Conservation (phyloP, 2,797 vertebrate genomes). For the Pangasius macronema region DNA sequence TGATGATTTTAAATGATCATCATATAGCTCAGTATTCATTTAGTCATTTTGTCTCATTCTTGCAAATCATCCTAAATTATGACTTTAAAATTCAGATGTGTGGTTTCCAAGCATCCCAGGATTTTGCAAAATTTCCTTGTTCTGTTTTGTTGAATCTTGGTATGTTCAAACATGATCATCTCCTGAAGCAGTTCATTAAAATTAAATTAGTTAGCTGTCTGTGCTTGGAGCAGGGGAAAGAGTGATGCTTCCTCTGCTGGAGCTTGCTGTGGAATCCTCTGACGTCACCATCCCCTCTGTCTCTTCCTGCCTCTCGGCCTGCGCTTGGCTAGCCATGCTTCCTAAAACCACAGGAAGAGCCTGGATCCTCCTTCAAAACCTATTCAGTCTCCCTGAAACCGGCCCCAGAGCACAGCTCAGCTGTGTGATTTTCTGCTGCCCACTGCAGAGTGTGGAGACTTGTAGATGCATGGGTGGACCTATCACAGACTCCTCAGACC, state of each 20-base stretch:
- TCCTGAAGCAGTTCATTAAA: neutral
- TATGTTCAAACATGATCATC: neutral
- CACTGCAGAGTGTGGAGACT: neutral
- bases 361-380: constrained; percentile 22
- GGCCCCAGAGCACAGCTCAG: neutral
- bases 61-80: neutral
- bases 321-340: constrained; percentile 39
- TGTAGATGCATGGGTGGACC: neutral
- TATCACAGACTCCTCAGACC: constrained; percentile 2
- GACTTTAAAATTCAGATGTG: neutral
- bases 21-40: too few relatives aligned
- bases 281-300: constrained; percentile 51
- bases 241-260: constrained; percentile 42
- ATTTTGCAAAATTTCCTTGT: neutral
- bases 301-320: constrained; percentile 53
- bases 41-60: neutral
- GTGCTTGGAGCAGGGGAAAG: constrained; percentile 43
- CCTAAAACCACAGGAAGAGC: constrained; percentile 51
- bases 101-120: neutral
- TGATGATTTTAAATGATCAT: neutral
- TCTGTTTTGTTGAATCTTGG: neutral
- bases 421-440: neutral
- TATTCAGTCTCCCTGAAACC: neutral
- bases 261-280: constrained; percentile 38
- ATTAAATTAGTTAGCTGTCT: neutral